These are phyloP conservation scores for Phyllopteryx taeniolatus DNA, from an alignment of 2,113 vertebrate species.

Conservation along the genomic window DNA sequence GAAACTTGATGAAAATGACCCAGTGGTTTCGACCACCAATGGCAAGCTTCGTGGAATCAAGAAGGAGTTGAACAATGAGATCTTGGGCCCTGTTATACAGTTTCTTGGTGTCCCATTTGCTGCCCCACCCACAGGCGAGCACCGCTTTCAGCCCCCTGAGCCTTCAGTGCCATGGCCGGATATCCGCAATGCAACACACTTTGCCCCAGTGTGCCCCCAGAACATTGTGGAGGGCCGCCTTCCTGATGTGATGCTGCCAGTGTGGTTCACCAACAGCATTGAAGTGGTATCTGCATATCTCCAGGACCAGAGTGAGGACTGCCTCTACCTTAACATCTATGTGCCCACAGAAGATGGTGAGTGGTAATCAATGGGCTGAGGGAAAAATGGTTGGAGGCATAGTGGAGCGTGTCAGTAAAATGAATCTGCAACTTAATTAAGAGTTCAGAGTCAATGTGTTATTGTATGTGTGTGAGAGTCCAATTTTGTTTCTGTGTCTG, in stretches of 20 bases:
- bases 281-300: constrained; percentile 95
- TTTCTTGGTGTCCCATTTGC: constrained; percentile 96
- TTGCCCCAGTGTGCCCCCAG: constrained; percentile 95
- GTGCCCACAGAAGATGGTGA: constrained; percentile 99
- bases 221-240: constrained; percentile 94
- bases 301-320: constrained; percentile 99
- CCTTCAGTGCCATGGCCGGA: constrained; percentile 87
- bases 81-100: constrained; percentile 94
- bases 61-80: constrained; percentile 98
- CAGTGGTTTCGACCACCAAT: constrained; percentile 85
- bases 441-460: constrained; percentile 30
- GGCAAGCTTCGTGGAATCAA: constrained; percentile 93
- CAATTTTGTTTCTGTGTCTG: constrained; percentile 30
- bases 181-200: constrained; percentile 90
- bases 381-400: constrained; percentile 18
- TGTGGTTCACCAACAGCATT: constrained; percentile 98
- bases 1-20: constrained; percentile 92
- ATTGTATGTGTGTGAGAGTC: constrained; percentile 43
- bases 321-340: constrained; percentile 97
- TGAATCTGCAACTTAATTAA: constrained; percentile 21
- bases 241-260: constrained; percentile 98
- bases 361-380: constrained; percentile 74
- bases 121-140: constrained; percentile 89
- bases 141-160: constrained; percentile 94
- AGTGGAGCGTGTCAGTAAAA: not conserved